Base-by-base conservation (phyloP, 2,797 vertebrate species). In the Chrysocyon brachyurus region DNA sequence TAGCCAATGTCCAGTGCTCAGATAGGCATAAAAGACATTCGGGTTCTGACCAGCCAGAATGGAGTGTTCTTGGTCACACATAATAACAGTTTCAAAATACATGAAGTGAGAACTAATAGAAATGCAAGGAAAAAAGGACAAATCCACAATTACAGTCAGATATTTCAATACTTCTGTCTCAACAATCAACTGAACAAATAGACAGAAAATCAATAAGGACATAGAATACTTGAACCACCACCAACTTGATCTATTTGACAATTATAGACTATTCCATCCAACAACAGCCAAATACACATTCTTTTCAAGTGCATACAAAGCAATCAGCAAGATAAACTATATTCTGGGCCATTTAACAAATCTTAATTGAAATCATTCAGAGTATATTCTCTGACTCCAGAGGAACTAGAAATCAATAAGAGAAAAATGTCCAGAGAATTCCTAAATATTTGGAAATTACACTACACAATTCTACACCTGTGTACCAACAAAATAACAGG, bases 391-490 rank as follows among this genome's bases (percentile, higher is more conserved):
- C 79, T 95, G 36, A 91, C 54, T 89, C 68, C 15, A 93, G 28
- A 46, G 46, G 31, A 96, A 68, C 57, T 82, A 91, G 28, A 92
- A 90, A 93, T 89, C 66, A 85, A 8, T 63, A 73, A 92, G 22
- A 93, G 33, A 83, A 78, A 61, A 21, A 31, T 64, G 88, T 31
- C 31, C 72, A 12, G n/a, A 61, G 90, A 87, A 85, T 59, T 10
- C 14, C 46, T 87, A 85, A 89, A 90, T 85, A 87, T 90, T 90
- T 87, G 28, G 19, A 94, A 87, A 64, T 94, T 85, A 87, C 7
- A 36, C 17, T 66, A 73, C 5, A 81, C 2, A 36, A 14, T 83
- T 90, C 63, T 93, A 94, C 86, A 92, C 31, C 7, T 66, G n/a
- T 63, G 61, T 24, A 33, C 73, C 22, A 84, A 94, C 68, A n/a